A percentile compares a stretch with the other conserved stretches of the same genome.
These are phyloP conservation scores for Microtus ochrogaster DNA, from an alignment of 2,113 vertebrate species.

Conservation along the genomic window DNA sequence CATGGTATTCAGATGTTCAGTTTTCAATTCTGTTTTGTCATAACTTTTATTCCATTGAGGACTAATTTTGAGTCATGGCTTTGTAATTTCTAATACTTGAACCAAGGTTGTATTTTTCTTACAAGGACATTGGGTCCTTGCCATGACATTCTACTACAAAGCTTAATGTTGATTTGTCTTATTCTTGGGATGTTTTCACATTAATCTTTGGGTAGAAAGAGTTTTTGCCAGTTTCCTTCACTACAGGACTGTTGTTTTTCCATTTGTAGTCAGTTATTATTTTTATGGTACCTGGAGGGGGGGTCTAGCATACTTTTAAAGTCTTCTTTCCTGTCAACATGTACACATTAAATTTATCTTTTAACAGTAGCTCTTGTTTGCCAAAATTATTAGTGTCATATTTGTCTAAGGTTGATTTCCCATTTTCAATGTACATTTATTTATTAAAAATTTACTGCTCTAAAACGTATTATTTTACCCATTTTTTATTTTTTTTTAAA, in stretches of 20 bases:
- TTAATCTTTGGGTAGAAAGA: neutral
- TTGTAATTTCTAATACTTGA: neutral
- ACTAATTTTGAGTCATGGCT: neutral
- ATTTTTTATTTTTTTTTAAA: neutral
- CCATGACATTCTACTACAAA: neutral
- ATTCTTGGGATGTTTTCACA: neutral
- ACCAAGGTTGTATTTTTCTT: neutral
- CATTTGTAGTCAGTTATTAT: neutral
- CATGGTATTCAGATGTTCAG: neutral
- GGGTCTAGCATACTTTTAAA: neutral
- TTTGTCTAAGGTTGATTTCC: slow-evolving; percentile 3
- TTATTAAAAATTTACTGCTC: neutral
- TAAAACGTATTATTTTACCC: neutral
- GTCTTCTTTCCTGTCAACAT: neutral
- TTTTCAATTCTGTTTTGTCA: neutral
- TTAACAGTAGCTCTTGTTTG: neutral
- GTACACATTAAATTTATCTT: neutral
- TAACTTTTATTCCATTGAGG: neutral
- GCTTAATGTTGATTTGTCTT: neutral
- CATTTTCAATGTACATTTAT: neutral
- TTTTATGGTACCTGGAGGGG: neutral
- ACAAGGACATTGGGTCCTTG: neutral
- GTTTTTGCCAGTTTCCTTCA: neutral
- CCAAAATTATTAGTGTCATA: neutral
- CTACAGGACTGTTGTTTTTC: neutral